Conservation (phyloP, 2,888 invertebrate genomes). For the Nomada hirtipes region DNA sequence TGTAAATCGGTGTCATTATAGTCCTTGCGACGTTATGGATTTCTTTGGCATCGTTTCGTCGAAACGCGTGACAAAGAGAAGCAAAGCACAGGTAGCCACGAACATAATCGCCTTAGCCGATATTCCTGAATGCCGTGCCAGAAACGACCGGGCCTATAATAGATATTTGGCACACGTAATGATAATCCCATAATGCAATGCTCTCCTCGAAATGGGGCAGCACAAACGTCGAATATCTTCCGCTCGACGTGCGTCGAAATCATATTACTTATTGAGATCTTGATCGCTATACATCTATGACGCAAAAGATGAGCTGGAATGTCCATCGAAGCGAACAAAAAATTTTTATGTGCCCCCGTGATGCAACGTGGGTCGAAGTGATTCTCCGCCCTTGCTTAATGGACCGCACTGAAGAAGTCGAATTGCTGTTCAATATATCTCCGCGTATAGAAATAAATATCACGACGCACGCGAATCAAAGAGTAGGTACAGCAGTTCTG, state of each 20-base stretch:
- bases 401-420: constrained; percentile 5
- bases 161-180: constrained; percentile 68
- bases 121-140: constrained; percentile 57
- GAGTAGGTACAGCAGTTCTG: not conserved
- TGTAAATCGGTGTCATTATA: not conserved
- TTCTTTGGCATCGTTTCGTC: constrained; percentile 43
- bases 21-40: not conserved
- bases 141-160: constrained; percentile 56
- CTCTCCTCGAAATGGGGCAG: constrained; percentile 60
- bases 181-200: constrained; percentile 73
- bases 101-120: constrained; percentile 71
- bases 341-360: constrained; percentile 10
- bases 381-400: constrained; percentile 29
- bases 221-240: constrained; percentile 68
- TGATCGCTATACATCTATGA: not conserved
- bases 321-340: constrained; percentile 18
- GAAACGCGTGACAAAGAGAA: constrained; percentile 54
- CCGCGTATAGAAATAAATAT: not conserved
- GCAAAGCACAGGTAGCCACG: constrained; percentile 57
- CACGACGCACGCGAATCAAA: not conserved
- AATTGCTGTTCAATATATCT: not conserved
- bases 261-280: constrained; percentile 61
- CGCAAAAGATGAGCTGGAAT: constrained; percentile 19
- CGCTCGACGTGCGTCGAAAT: constrained; percentile 61
- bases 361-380: constrained; percentile 36